These are phyloP conservation scores for Ptilodon capucinus DNA, from an alignment of 2,888 invertebrate genomes.

Conservation along the genomic window DNA sequence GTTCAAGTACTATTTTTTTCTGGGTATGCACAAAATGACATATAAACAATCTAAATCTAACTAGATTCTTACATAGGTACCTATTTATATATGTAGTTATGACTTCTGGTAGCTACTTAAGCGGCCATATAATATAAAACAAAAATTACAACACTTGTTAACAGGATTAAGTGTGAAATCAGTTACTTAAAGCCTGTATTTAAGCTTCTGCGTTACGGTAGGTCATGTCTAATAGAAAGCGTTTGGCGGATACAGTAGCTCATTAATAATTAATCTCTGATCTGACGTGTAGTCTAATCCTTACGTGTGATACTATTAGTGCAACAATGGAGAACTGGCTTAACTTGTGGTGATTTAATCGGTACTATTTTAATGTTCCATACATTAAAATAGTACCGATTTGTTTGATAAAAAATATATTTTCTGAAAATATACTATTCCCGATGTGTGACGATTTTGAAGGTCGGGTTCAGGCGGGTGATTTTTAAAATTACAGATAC, in stretches of 20 bases:
- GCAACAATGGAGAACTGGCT: neutral
- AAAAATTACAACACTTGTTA: too few relatives aligned
- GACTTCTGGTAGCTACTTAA: too few relatives aligned
- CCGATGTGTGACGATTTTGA: too few relatives aligned
- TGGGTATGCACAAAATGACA: neutral
- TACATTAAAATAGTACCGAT: neutral
- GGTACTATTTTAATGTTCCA: neutral
- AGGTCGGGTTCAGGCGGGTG: too few relatives aligned
- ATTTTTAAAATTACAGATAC: too few relatives aligned
- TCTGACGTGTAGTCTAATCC: neutral
- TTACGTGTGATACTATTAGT: neutral
- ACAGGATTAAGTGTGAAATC: too few relatives aligned
- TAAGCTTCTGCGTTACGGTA: neutral
- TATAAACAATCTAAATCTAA: neutral
- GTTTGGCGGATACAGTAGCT: neutral
- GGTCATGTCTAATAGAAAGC: neutral
- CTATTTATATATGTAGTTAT: neutral
- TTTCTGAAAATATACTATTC: too few relatives aligned
- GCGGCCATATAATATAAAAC: too few relatives aligned
- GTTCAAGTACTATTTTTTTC: too few relatives aligned
- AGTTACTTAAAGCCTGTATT: too few relatives aligned
- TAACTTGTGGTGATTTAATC: neutral
- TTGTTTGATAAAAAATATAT: too few relatives aligned
- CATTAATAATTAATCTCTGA: neutral
- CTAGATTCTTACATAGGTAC: neutral